These are phyloP conservation scores for Adelognathus sp. DNA, from an alignment of 2,888 invertebrate species.

Conservation along the genomic window DNA sequence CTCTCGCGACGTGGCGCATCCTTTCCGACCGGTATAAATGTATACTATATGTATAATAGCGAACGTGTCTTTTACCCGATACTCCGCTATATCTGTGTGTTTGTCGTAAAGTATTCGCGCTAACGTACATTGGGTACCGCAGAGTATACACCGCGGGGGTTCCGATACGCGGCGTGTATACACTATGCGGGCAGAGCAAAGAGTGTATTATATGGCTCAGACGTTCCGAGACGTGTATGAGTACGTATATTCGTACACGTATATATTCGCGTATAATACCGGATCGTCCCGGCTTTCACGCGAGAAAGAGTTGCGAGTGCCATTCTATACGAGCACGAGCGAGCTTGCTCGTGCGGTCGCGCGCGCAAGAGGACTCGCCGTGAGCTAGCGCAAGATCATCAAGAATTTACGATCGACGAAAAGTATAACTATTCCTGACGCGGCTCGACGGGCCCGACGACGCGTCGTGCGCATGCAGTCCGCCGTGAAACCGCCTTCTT, in stretches of 20 bases:
- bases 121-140: constrained; percentile 20
- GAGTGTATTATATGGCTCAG: constrained; percentile 47
- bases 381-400: constrained; percentile 51
- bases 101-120: constrained; percentile 61
- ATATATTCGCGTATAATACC: constrained; percentile 17
- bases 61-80: background rate
- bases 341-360: constrained; percentile 27
- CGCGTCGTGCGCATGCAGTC: constrained; percentile 43
- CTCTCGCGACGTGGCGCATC: constrained; percentile 34
- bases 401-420: constrained; percentile 59
- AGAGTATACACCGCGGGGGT: constrained; percentile 63
- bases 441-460: constrained; percentile 43
- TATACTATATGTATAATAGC: background rate
- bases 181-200: constrained; percentile 53
- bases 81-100: constrained; percentile 33
- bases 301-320: constrained; percentile 59
- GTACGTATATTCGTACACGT: background rate
- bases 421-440: constrained; percentile 61
- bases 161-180: constrained; percentile 47
- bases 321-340: constrained; percentile 20
- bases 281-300: constrained; percentile 49
- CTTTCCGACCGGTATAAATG: constrained; percentile 31
- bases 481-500: constrained; percentile 10
- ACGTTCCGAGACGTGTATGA: constrained; percentile 9
- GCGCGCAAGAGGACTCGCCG: constrained; percentile 34